Conservation (phyloP, 2,113 vertebrate species). For the Seriola dumerili region DNA sequence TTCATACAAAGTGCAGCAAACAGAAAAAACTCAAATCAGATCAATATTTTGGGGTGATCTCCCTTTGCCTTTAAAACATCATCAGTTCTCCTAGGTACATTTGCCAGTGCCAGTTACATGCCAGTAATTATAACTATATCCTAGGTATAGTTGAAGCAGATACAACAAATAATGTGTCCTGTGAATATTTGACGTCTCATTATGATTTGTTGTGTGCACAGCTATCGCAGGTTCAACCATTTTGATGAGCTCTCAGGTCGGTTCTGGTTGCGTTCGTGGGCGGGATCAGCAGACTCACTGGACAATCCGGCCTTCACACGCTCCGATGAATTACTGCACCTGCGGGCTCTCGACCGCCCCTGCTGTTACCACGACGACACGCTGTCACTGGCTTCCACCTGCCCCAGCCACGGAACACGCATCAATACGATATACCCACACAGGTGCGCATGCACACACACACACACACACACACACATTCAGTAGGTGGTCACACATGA, state of each 20-base stretch:
- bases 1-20: too few relatives aligned
- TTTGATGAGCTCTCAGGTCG: conserved; percentile 90
- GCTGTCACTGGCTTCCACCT: conserved; percentile 83
- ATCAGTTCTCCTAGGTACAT: too few relatives aligned
- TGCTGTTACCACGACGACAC: conserved; percentile 87
- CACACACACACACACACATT: neutral
- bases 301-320: conserved; percentile 90
- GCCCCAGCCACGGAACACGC: conserved; percentile 77
- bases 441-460: conserved; percentile 57
- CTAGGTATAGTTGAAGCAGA: neutral
- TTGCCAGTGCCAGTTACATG: too few relatives aligned
- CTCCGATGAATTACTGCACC: conserved; percentile 90
- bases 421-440: conserved; percentile 84
- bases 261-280: conserved; percentile 88
- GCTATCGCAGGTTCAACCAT: conserved; percentile 92
- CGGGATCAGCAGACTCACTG: conserved; percentile 86
- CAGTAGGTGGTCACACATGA: too few relatives aligned
- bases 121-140: neutral
- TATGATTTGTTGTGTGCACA: conserved; percentile 55
- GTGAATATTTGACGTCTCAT: neutral
- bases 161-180: neutral
- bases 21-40: too few relatives aligned
- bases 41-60: too few relatives aligned
- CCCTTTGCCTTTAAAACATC: too few relatives aligned
- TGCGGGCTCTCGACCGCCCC: conserved; percentile 84